Percentiles rank a stretch among this genome's conserved stretches.
phyloP scores from a whole-genome alignment of 2,797 vertebrate species.

The Rhinoraja longicauda region DNA sequence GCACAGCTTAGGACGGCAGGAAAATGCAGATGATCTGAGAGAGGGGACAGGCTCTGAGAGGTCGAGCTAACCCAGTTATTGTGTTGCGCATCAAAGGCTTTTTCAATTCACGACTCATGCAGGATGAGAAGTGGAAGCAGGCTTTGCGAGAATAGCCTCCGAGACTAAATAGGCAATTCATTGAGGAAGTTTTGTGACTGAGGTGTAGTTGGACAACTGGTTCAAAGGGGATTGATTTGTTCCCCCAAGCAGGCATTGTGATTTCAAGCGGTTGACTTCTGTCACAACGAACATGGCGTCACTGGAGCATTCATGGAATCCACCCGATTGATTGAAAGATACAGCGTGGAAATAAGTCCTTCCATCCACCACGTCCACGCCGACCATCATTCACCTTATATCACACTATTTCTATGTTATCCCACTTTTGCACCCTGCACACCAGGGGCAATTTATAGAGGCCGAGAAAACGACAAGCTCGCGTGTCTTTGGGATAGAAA shows the following conservation, averaged over 20 bases:
- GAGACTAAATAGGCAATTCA: neutral
- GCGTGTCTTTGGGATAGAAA: too few relatives aligned
- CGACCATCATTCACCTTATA: too few relatives aligned
- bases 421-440: too few relatives aligned
- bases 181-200: neutral
- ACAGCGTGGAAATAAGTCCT: too few relatives aligned
- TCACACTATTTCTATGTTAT: too few relatives aligned
- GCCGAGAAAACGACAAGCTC: too few relatives aligned
- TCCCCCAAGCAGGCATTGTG: neutral
- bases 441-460: too few relatives aligned
- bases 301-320: neutral
- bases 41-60: neutral
- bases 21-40: neutral
- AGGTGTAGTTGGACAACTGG: neutral
- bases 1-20: neutral
- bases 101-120: neutral
- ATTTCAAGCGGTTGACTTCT: neutral
- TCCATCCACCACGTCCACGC: too few relatives aligned
- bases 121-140: neutral
- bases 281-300: neutral
- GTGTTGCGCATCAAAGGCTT: neutral
- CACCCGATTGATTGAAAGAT: neutral
- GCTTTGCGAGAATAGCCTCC: neutral
- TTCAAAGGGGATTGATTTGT: neutral
- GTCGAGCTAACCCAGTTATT: neutral